Percentiles rank a stretch among this genome's conserved stretches.
Conservation (phyloP, 2,797 vertebrate species). For the Galago senegalensis region DNA sequence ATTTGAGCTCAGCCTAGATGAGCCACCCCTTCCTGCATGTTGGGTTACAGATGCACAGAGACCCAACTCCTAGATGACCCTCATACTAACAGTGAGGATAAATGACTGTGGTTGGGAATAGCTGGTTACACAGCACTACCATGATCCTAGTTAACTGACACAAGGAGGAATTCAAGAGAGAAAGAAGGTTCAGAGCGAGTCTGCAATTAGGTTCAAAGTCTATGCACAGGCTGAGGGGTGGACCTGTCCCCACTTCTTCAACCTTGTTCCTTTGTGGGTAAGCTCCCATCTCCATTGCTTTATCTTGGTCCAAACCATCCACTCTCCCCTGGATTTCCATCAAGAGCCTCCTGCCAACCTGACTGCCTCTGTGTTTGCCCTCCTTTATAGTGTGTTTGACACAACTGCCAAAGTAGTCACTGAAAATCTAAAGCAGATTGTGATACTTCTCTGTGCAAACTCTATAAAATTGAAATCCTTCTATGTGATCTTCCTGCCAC, state of each 20-base stretch:
- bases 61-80: background rate
- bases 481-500: too few species aligned
- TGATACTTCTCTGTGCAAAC: background rate
- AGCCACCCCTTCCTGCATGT: too few species aligned
- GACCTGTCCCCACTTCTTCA: background rate
- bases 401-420: background rate
- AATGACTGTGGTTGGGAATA: background rate
- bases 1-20: background rate
- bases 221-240: background rate
- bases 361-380: background rate
- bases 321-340: background rate
- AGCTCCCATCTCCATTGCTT: background rate
- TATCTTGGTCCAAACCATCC: background rate
- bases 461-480: background rate
- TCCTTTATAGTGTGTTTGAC: background rate
- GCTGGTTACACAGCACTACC: background rate
- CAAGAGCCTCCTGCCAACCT: background rate
- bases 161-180: background rate
- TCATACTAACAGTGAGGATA: background rate
- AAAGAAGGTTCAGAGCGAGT: background rate
- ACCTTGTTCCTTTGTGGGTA: background rate
- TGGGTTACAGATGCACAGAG: background rate
- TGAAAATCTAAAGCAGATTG: background rate
- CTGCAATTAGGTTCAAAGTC: background rate
- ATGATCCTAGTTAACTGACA: background rate